These are phyloP conservation scores for Bombus huntii DNA, from an alignment of 1,140 invertebrate species.

Conservation along the genomic window DNA sequence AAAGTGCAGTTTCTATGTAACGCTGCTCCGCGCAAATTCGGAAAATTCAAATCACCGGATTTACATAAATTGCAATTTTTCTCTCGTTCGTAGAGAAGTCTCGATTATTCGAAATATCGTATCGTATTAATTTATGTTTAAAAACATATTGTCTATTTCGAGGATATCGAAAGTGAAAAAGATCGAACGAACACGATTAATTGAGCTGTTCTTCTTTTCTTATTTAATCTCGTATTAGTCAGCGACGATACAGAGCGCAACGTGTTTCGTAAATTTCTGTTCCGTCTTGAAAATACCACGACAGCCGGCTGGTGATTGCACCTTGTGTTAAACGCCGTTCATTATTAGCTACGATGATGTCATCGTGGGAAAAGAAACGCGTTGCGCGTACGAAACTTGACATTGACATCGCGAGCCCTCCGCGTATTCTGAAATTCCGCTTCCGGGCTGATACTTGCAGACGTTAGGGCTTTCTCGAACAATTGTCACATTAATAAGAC, in stretches of 20 bases:
- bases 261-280: constrained; percentile 6
- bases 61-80: not conserved
- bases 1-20: not conserved
- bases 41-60: not conserved
- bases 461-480: no score
- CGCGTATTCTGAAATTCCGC: not conserved
- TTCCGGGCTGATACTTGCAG: no score
- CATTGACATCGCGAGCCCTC: constrained; percentile 36
- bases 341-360: constrained; percentile 56
- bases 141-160: not conserved
- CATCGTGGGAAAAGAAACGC: constrained; percentile 49
- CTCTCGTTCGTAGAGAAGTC: not conserved
- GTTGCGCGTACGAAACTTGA: constrained; percentile 25
- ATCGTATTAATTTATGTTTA: not conserved
- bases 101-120: not conserved
- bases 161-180: not conserved
- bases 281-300: not conserved
- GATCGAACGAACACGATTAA: not conserved
- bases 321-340: constrained; percentile 5
- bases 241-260: not conserved
- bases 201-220: not conserved
- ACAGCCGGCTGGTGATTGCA: constrained; percentile 6
- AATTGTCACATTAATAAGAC: not conserved
- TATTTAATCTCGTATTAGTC: constrained; percentile 13
- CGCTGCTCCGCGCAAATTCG: not conserved